Percentiles rank a stretch among this genome's conserved stretches.
phyloP scores from a whole-genome alignment of 1,140 invertebrate species.

The Eriosoma lanigerum region DNA sequence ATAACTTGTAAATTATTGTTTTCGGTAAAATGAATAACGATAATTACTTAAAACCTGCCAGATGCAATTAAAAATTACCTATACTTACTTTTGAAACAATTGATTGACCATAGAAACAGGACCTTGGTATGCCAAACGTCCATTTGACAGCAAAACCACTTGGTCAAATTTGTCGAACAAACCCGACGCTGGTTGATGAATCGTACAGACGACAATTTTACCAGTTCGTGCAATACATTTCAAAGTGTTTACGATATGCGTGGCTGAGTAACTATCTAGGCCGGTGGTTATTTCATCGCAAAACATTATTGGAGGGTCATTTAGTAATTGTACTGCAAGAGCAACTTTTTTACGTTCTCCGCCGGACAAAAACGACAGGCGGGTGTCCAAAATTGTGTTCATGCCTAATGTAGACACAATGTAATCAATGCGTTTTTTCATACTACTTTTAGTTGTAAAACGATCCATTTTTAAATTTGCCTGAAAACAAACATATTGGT shows the following conservation, averaged over 20 bases:
- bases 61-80: no score
- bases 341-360: conserved; percentile 91
- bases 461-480: conserved; percentile 58
- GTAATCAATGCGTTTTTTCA: conserved; percentile 57
- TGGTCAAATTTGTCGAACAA: conserved; percentile 95
- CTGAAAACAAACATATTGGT: conserved; percentile 48
- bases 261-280: conserved; percentile 54
- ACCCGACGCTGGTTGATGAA: conserved; percentile 94
- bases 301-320: conserved; percentile 92
- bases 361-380: conserved; percentile 80
- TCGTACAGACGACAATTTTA: conserved; percentile 82
- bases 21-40: no score
- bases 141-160: conserved; percentile 72
- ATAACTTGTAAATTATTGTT: neutral
- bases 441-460: conserved; percentile 54
- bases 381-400: conserved; percentile 76
- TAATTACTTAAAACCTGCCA: neutral
- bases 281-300: conserved; percentile 93
- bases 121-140: conserved; percentile 80
- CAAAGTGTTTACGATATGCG: conserved; percentile 53
- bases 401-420: conserved; percentile 72
- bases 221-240: conserved; percentile 53
- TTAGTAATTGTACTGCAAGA: conserved; percentile 68
- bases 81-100: conserved; percentile 67
- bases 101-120: conserved; percentile 63